Percentiles rank a stretch among this genome's conserved stretches.
phyloP scores from a whole-genome alignment of 37 sponge, comb jelly and placozoan species.

The Agelas oroides region DNA sequence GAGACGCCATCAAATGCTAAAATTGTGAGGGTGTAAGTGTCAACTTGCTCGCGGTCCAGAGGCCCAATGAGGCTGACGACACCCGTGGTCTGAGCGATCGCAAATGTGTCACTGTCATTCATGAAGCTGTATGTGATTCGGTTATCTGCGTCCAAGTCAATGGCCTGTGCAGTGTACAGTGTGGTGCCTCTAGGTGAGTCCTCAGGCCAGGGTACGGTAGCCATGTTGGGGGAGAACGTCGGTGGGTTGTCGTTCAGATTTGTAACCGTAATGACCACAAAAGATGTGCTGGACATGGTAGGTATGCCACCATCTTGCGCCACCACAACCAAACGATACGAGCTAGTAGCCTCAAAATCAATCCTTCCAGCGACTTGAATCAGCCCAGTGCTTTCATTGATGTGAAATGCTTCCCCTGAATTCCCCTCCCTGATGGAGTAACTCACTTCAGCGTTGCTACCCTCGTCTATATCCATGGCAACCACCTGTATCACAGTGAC shows the following conservation, averaged over 20 bases:
- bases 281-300: slow-evolving; percentile 13
- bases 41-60: slow-evolving; percentile 40
- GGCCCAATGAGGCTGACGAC: slow-evolving; percentile 5
- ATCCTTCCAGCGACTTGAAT: slow-evolving; percentile 21
- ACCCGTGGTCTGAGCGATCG: slow-evolving; percentile 38
- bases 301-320: slow-evolving; percentile 60
- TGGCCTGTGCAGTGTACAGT: slow-evolving; percentile 46
- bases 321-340: slow-evolving; percentile 43
- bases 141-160: slow-evolving; percentile 46
- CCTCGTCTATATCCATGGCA: slow-evolving; percentile 63
- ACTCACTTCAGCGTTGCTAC: slow-evolving; percentile 47
- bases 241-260: slow-evolving; percentile 80
- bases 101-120: slow-evolving; percentile 9
- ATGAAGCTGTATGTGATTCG: slow-evolving; percentile 12
- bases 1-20: slow-evolving; percentile 40
- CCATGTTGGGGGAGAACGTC: slow-evolving; percentile 9
- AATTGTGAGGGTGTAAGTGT: slow-evolving; percentile 28
- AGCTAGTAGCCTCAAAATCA: slow-evolving; percentile 26
- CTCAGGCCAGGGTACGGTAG: slow-evolving; percentile 19
- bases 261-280: slow-evolving; percentile 25
- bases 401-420: slow-evolving; percentile 10
- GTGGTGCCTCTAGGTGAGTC: slow-evolving; percentile 28
- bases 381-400: slow-evolving; percentile 34
- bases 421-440: slow-evolving; percentile 48
- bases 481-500: slow-evolving; percentile 2